Base-by-base conservation (phyloP, 2,797 vertebrate genomes). In the Cuniculus paca region DNA sequence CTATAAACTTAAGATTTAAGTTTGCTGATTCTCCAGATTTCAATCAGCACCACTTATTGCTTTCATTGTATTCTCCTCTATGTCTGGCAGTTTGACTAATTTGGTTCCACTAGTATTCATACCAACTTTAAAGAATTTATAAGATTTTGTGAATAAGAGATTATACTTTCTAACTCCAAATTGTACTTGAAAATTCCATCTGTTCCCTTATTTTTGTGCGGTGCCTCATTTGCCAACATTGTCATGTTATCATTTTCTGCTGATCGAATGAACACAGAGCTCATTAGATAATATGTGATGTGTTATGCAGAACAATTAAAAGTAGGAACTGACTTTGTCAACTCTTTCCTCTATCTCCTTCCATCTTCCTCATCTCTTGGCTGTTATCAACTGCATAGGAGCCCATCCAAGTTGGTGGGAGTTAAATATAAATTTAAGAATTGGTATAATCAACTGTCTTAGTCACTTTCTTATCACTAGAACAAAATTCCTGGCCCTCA, bases 151-250 rank as follows among this genome's bases (percentile, higher is more conserved):
- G 61, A 92, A 45, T 50, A 81, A 91, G 52, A 75, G 79, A 81
- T 81, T 56, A 77, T 56, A 48, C 52, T 88, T 92, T 86, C 50
- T 86, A 65, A 92, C 74, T 96, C 56, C 36, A 86, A 90, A 78
- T 42, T 89, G 63, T 81, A 75, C 75, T 42, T 28, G 83, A 90
- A 94, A 95, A 60, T 19, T 8, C 86, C 63, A 94, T 86, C 58
- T 90, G 65, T 19, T 87, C 13, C 34, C 9, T 91, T 61, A 24
- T 19, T 89, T 87, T 77, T 75, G 28, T 58, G 1, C 42, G 79
- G 14, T 5, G n/a, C 0, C 20, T 8, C 9, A 31, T 77, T 74
- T 34, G 39, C 61, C 39, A 31, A 61, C 24, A n/a, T 34, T 81
- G 31, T 39, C 39, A 24, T 58, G 31, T 68, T 87, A 14, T 68